Percentiles rank a stretch among this genome's conserved stretches.
phyloP scores from a whole-genome alignment of 2,113 vertebrate genomes.

The Actenoides lindsayi region DNA sequence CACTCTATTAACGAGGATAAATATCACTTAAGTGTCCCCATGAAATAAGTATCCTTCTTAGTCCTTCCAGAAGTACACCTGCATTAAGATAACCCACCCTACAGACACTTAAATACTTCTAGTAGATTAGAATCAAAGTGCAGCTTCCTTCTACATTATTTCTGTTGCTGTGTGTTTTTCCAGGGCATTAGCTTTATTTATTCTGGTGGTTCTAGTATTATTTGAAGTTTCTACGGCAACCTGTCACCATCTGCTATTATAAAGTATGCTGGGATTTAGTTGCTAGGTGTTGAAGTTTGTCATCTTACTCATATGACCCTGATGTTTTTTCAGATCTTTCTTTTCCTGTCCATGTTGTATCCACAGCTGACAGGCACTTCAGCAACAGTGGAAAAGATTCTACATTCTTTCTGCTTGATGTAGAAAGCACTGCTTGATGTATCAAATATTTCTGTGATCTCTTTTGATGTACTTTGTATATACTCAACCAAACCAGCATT shows the following conservation, averaged over 20 bases:
- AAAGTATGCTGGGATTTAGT: conserved; percentile 73
- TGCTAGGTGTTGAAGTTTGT: conserved; percentile 74
- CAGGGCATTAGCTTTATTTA: conserved; percentile 63
- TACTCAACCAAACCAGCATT: not conserved
- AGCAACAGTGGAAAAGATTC: not conserved
- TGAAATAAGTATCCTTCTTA: not conserved
- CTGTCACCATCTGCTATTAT: conserved; percentile 73
- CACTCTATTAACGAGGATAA: not conserved
- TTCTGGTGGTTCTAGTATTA: conserved; percentile 56
- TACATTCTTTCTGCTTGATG: not conserved
- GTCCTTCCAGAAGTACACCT: not conserved
- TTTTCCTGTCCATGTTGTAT: not conserved
- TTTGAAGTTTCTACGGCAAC: conserved; percentile 83
- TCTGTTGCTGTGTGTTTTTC: conserved; percentile 16
- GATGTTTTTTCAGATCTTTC: not conserved
- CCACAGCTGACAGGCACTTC: not conserved
- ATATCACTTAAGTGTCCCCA: not conserved
- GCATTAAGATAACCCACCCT: not conserved
- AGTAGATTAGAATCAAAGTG: not conserved
- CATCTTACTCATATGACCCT: conserved; percentile 17
- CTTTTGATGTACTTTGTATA: not conserved
- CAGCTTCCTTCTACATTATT: not conserved
- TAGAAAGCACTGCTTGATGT: not conserved
- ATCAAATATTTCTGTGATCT: too few relatives aligned
- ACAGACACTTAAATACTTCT: not conserved